Evolutionary conservation across 2,888 invertebrate genomes (phyloP).

Genomic region (Stictocephala bisonia): DNA sequence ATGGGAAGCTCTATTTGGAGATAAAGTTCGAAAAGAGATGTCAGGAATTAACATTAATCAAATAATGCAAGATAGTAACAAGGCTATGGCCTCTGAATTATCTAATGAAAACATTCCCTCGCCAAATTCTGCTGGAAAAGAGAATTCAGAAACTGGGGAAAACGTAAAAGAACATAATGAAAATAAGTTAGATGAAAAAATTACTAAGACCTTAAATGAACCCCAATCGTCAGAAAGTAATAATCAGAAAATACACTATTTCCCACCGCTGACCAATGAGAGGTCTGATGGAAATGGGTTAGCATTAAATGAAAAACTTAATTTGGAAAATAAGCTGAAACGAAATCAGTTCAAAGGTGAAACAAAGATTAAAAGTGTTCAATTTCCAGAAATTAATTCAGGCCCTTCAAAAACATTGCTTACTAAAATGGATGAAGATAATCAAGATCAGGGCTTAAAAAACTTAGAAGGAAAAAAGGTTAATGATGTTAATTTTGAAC

Average conservation of each 20-base stretch:
- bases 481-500: not conserved
- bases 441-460: not conserved
- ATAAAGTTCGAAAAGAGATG: not conserved
- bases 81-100: too few relatives aligned
- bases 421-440: not conserved
- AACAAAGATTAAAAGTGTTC: not conserved
- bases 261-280: too few relatives aligned
- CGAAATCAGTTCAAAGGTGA: slow-evolving; percentile 1
- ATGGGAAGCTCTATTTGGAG: slow-evolving; percentile 46
- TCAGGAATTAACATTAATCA: slow-evolving; percentile 35
- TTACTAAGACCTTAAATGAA: not conserved
- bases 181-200: not conserved
- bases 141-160: not conserved
- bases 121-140: too few relatives aligned
- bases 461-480: not conserved
- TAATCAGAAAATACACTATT: too few relatives aligned
- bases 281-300: too few relatives aligned
- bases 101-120: too few relatives aligned
- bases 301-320: not conserved
- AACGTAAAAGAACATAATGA: not conserved
- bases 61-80: slow-evolving; percentile 7
- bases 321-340: slow-evolving; percentile 17
- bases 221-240: too few relatives aligned
- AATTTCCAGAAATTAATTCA: slow-evolving; percentile 3
- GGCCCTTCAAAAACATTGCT: not conserved